Base-by-base conservation (phyloP, 2,113 vertebrate species). In the Gasterosteus aculeatus region DNA sequence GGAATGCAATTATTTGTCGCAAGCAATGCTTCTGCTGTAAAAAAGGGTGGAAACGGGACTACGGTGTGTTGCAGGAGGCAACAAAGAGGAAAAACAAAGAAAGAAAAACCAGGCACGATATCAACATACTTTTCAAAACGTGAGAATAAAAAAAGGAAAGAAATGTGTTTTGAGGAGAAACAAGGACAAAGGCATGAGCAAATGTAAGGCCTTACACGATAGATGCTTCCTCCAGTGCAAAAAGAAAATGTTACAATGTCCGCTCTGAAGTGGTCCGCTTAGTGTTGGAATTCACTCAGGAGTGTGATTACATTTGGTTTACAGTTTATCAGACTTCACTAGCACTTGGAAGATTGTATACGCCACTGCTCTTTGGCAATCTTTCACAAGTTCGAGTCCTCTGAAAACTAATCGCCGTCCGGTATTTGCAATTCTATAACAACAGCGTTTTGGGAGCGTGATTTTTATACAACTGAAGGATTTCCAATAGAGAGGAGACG, bases 121-220 rank as follows among this genome's bases (percentile, higher is more conserved):
- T 85, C 72, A 83, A 89, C 78, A 82, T 57, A 79, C 31, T 69
- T 62, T 57, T 51, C 51, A 62, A 74, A 75, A 75, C 26, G 29
- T 69, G 54, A 68, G 47, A 64, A 82, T 69, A 85, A 59, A 65
- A 26, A 54, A 54, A 14, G 35, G 57, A 35, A 59, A 59, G 10
- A 29, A 71, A 70, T 3, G 19, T 56, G 2, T 68, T 62, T 16
- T 44, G 16, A 41, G 73, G 75, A 77, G 7, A 86, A 84, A 69
- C 19, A 57, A 49, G 54, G 72, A 85, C 69, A 79, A 92, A 93
- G 89, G 91, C 92, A 90, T 92, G 78, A 90, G 93, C 88, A 93
- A 90, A 87, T 93, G 87, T 97, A 97, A 97, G 96, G 96, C 96
- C 80, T 95, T 93, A 93, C 94, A 91, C 78, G 81, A 74, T 62